These are phyloP conservation scores for Orthonyx spaldingii DNA, from an alignment of 2,113 vertebrate species.

Conservation along the genomic window DNA sequence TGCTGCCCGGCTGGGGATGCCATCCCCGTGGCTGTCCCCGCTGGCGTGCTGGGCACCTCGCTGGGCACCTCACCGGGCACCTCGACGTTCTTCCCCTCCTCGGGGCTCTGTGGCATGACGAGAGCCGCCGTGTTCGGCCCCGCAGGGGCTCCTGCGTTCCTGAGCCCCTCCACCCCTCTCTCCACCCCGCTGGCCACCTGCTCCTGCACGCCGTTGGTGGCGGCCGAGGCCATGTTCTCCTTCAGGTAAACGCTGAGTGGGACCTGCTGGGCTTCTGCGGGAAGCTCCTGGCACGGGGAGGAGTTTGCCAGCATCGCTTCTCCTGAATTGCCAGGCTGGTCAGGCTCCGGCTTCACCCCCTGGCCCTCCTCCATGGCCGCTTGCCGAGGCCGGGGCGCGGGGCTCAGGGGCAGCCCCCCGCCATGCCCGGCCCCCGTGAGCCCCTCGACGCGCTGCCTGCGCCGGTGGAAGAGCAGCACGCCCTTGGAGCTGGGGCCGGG, in stretches of 20 bases:
- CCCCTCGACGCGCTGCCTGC: constrained; percentile 85
- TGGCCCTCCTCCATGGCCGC: constrained; percentile 73
- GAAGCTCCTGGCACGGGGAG: not conserved
- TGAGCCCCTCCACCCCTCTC: not conserved
- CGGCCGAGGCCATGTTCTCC: constrained; percentile 63
- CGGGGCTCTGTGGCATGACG: not conserved
- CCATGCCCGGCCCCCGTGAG: constrained; percentile 65
- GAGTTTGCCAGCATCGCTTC: constrained; percentile 24
- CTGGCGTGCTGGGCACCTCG: not conserved
- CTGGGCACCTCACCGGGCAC: not conserved
- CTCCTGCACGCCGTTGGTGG: constrained; percentile 65
- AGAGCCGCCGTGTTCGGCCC: not conserved
- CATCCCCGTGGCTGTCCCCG: not conserved
- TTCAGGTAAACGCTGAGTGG: constrained; percentile 75
- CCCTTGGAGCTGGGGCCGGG: constrained; percentile 87
- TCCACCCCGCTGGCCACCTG: not conserved
- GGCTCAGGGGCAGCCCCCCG: not conserved
- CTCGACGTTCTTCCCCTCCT: not conserved
- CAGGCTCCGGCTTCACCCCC: not conserved
- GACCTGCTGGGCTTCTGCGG: not conserved
- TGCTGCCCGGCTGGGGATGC: not conserved
- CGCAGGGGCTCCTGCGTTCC: not conserved
- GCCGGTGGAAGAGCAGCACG: constrained; percentile 90
- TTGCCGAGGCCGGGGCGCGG: not conserved
- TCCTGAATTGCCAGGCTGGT: not conserved